phyloP scores from a whole-genome alignment of 2,888 invertebrate genomes.

The Parnassius mnemosyne region DNA sequence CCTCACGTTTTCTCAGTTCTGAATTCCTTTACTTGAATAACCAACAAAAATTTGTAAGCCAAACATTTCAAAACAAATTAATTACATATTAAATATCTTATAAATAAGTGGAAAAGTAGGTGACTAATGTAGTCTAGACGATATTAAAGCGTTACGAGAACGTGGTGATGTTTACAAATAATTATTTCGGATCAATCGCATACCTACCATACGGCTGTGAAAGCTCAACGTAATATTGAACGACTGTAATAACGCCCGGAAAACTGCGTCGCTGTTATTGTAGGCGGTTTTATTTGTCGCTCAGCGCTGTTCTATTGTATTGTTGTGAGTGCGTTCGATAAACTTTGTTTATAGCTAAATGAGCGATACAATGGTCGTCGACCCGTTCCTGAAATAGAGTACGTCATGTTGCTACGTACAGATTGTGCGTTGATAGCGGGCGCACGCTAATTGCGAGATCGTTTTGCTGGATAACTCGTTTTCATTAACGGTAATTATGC shows the following conservation, averaged over 20 bases:
- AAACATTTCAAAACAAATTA: background rate
- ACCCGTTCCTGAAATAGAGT: conserved; percentile 62
- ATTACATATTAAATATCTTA: background rate
- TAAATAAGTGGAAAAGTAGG: conserved; percentile 6
- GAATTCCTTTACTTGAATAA: conserved; percentile 1
- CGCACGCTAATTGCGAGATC: conserved; percentile 53
- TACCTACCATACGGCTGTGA: conserved; percentile 13
- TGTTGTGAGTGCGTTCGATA: conserved; percentile 66
- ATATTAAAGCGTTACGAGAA: conserved; percentile 15
- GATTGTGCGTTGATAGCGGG: conserved; percentile 56
- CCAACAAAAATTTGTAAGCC: background rate
- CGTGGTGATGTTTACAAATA: conserved; percentile 24
- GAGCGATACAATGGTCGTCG: conserved; percentile 69
- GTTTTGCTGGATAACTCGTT: conserved; percentile 43
- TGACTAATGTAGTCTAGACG: conserved; percentile 23
- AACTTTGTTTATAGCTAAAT: conserved; percentile 77
- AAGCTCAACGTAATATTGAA: conserved; percentile 23
- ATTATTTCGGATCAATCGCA: conserved; percentile 27
- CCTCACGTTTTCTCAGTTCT: background rate
- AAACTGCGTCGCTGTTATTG: conserved; percentile 46
- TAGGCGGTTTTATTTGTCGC: conserved; percentile 60
- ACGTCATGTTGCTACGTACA: conserved; percentile 51
- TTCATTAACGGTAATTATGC: conserved; percentile 37
- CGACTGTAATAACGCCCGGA: conserved; percentile 36
- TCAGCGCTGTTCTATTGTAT: conserved; percentile 65